phyloP scores from a whole-genome alignment of 2,113 vertebrate genomes.

The Peromyscus leucopus region DNA sequence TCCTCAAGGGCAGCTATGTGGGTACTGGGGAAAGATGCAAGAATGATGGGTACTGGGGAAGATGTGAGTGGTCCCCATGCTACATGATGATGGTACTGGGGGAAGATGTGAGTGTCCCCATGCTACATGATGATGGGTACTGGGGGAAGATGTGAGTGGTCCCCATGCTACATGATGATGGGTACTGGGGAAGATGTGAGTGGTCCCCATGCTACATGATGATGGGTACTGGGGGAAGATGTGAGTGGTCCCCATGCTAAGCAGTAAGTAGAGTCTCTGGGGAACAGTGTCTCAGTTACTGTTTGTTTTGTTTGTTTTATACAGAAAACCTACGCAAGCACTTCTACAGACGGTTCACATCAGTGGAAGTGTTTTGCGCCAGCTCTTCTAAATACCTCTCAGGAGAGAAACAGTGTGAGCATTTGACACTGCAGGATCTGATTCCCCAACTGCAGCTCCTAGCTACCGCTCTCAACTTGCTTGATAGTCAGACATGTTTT shows the following conservation, averaged over 20 bases:
- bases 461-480: background rate
- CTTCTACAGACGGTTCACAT: background rate
- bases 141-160: background rate
- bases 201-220: background rate
- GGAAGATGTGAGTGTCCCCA: background rate
- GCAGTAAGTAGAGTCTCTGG: background rate
- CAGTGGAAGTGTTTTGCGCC: background rate
- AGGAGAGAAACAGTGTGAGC: background rate
- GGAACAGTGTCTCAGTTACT: slow-evolving; percentile 1
- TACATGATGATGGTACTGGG: background rate
- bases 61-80: background rate
- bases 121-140: background rate
- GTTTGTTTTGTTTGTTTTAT: slow-evolving; percentile 45
- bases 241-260: background rate
- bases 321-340: slow-evolving; percentile 27
- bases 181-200: background rate
- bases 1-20: background rate
- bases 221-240: background rate
- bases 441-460: background rate
- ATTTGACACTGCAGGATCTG: background rate
- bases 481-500: slow-evolving; percentile 12
- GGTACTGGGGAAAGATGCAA: background rate
- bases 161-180: background rate
- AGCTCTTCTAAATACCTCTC: background rate
- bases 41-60: background rate